phyloP scores from a whole-genome alignment of 2,888 invertebrate genomes.

The Cordilura impudica region DNA sequence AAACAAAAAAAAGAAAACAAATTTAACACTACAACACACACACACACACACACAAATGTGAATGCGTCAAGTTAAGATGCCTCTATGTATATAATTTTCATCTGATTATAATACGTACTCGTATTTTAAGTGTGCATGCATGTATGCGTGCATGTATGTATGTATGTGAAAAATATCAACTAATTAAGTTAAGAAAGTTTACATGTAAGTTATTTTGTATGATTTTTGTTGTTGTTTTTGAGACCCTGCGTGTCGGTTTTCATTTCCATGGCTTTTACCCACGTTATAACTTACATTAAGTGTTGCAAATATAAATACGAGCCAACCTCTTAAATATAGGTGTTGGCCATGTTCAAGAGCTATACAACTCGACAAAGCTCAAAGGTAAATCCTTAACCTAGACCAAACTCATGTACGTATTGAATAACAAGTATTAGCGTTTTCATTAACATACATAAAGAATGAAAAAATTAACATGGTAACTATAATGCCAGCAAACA shows the following conservation, averaged over 20 bases:
- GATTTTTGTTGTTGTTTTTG: not conserved
- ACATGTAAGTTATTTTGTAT: constrained; percentile 26
- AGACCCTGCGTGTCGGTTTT: constrained; percentile 38
- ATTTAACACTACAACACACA: not conserved
- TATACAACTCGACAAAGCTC: constrained; percentile 31
- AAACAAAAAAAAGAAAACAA: not conserved
- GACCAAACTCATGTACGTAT: constrained; percentile 21
- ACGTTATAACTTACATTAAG: constrained; percentile 24
- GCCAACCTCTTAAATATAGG: not conserved
- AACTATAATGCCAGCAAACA: not conserved
- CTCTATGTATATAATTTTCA: not conserved
- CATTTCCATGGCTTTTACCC: constrained; percentile 37
- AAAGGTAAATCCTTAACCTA: constrained; percentile 55
- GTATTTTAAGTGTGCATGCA: not conserved
- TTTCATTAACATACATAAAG: not conserved
- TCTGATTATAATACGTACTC: not conserved
- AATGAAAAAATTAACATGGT: not conserved
- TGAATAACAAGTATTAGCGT: not conserved
- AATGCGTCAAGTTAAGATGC: not conserved
- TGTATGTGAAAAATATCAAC: constrained; percentile 8
- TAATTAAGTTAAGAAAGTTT: constrained; percentile 56
- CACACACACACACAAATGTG: not conserved
- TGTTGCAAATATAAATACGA: not conserved
- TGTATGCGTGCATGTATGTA: not conserved
- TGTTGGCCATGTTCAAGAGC: constrained; percentile 48